Percentiles rank a stretch among this genome's conserved stretches.
These are phyloP conservation scores for Rhizoglyphus robini DNA, from an alignment of 1,140 invertebrate genomes.

Conservation along the genomic window DNA sequence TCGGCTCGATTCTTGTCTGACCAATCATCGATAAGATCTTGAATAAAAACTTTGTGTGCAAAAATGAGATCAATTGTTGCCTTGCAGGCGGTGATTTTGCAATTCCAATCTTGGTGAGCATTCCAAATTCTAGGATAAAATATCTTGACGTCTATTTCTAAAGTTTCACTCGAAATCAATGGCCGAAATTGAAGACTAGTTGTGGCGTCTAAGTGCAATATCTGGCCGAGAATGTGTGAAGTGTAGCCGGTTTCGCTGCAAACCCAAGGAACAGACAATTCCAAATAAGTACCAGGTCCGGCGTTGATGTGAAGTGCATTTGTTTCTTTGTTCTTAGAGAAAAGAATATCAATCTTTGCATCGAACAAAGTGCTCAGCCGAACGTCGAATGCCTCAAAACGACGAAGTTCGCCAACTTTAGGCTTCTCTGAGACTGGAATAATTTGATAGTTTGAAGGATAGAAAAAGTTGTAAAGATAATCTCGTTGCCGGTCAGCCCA, in stretches of 20 bases:
- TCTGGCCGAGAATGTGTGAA: slow-evolving; percentile 77
- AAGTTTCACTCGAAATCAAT: slow-evolving; percentile 78
- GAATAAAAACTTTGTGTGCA: slow-evolving; percentile 86
- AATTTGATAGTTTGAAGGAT: slow-evolving; percentile 45
- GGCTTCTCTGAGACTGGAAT: slow-evolving; percentile 39
- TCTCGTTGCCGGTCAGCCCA: slow-evolving; percentile 95
- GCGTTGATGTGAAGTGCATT: slow-evolving; percentile 90
- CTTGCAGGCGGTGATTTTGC: slow-evolving; percentile 81
- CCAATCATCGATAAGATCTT: slow-evolving; percentile 94
- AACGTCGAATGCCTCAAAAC: slow-evolving; percentile 81
- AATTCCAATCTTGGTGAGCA: slow-evolving; percentile 78
- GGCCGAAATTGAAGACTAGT: slow-evolving; percentile 78
- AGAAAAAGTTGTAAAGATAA: slow-evolving; percentile 90
- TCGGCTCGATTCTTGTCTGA: slow-evolving; percentile 74
- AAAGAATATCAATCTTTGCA: slow-evolving; percentile 85
- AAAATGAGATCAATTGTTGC: slow-evolving; percentile 80
- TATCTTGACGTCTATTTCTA: slow-evolving; percentile 74
- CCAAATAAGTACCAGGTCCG: slow-evolving; percentile 79
- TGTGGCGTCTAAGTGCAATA: slow-evolving; percentile 81
- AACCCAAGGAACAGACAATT: slow-evolving; percentile 88
- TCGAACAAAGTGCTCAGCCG: slow-evolving; percentile 75
- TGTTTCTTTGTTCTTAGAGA: slow-evolving; percentile 84
- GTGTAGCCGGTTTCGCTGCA: slow-evolving; percentile 67
- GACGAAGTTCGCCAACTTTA: slow-evolving; percentile 67
- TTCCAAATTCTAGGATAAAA: slow-evolving; percentile 88